Evolutionary conservation across 92 coral and sea anemone species (phyloP), one percentile per base, ranked within the genome.

Genomic region (Parazoanthus swiftii): DNA sequence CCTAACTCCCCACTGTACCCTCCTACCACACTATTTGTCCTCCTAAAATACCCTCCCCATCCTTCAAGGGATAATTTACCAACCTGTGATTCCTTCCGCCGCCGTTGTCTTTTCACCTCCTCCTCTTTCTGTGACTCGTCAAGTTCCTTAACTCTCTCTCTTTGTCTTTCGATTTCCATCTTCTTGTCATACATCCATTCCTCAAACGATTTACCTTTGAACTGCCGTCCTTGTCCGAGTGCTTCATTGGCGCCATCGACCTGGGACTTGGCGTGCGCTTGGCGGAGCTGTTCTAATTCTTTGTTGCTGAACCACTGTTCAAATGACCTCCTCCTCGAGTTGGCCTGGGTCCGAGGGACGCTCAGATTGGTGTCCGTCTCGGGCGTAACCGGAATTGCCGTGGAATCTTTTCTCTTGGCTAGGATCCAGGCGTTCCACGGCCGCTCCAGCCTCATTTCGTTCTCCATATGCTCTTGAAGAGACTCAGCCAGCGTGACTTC

Each of bases 381-480:
- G 33, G 93, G 91, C 48, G 86, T 92, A 6, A 92, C 85, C 66
- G 91, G 79, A 72, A 85, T 91, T 67, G 75, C 82, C 15, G 65
- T 2, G 1, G 95, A 92, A 23, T 95, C 98, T 39, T 90, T 89
- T 79, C 94, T 91, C 85, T 87, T 92, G 11, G 94, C 98, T 10
- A 93, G 89, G 33, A 95, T 91, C 98, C 98, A 95, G 18, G 98
- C 98, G 50, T 95, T 95, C 98, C 98, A 95, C 15, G 98, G 98
- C 6, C 91, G 88, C 76, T 95, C 98, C 14, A 93, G 76, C 6
- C 98, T 89, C 33, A 92, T 90, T 26, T 91, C 98, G 13, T 90
- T 83, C 1, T 95, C 98, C 93, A 94, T 75, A 50, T 88, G 86
- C 9, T 78, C 88, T 37, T 86, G 75, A 25, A 95, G 79, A 18